Base-by-base conservation (phyloP, 2,888 invertebrate species). In the Ennomos quercinarius region DNA sequence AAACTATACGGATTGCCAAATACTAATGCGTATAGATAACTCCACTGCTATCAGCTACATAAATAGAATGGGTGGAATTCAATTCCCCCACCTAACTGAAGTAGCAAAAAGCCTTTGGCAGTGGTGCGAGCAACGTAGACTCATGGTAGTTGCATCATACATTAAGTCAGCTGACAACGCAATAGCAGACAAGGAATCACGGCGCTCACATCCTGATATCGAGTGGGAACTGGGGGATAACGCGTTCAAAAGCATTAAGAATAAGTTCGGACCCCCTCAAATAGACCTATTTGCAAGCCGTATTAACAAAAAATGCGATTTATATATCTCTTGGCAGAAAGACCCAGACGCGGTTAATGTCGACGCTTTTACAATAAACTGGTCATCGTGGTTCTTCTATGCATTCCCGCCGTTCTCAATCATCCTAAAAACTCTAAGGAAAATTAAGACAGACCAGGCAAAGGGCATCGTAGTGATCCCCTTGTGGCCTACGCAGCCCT, bases 281-380 rank as follows among this genome's bases (percentile, higher is more conserved):
- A 10, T 50, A 4, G 49, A 50, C 35, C 10, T 50, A 9, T 50
- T 50, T 50, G 49, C 49, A 1, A 50, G 41, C n/a, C n/a, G 49
- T 10, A 35, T 50, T 3, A 50, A 50, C 10, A 50, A 36, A 12
- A 50, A 50, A 41, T 50, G 49, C 12, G 41, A 35, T 2, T 11
- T 9, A 3, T 41, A 41, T 11, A 5, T 50, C 1, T 50, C 49
- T 1, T 50, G 41, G 47, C n/a, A n/a, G 35, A n/a, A n/a, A 9
- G 49, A 50, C 17, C 49, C 49, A 35, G 41, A 35, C 0, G 41
- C 49, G 5, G 0, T 8, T 2, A 8, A 40, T 9, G 9, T 50
- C 2, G 10, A 50, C 36, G 50, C 50, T 5, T 50, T 50, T 13
- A 50, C 50, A 10, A 42, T 50, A 1, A 17, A 1, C 10, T 50